Evolutionary conservation across 2,113 vertebrate species (phyloP), one percentile per base, ranked within the genome.

Genomic region (Aphyosemion australe): DNA sequence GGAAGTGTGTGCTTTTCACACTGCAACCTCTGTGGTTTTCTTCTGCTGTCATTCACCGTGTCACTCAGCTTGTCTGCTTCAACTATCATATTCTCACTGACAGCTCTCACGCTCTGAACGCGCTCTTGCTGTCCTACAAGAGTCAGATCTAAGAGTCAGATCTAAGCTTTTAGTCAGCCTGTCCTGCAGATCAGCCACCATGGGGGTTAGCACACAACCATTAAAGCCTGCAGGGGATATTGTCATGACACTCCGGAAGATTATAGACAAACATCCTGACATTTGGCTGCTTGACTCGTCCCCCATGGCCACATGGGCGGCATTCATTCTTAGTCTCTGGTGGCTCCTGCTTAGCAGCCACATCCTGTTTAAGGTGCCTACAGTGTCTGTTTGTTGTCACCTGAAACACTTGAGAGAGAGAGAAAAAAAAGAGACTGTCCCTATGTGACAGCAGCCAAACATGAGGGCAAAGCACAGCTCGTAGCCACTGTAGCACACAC

Each of bases 341-440:
- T 70, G 83, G 56, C 69, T 62, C 47, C 37, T 67, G 69, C 83
- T 86, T 72, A 82, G 81, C 83, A 83, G 83, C 87, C 79, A 87
- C 82, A 88, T 89, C 86, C 89, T 90, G 89, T 90, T 88, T 86
- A 78, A 72, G 69, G 84, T 87, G 69, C 74, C 70, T 42, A 74
- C 86, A 86, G 59, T 69, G 76, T 72, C 56, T 89, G 75, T 84
- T 84, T 87, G 82, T 87, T 85, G 73, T 87, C 72, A 88, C 79
- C 69, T 83, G 74, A 76, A 89, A 87, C 89, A 85, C 56, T 62
- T 46, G 26, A n/a, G n/a, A n/a, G 56, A 72, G 61, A n/a, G 34
- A 72, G 66, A 74, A 58, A 50, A 50, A 49, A 20, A 54, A 34
- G 37, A 65, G 47, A 55, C 4, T 61, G 71, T 70, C 72, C 65